phyloP scores from a whole-genome alignment of 92 coral and sea anemone species.

The Montipora capitata region DNA sequence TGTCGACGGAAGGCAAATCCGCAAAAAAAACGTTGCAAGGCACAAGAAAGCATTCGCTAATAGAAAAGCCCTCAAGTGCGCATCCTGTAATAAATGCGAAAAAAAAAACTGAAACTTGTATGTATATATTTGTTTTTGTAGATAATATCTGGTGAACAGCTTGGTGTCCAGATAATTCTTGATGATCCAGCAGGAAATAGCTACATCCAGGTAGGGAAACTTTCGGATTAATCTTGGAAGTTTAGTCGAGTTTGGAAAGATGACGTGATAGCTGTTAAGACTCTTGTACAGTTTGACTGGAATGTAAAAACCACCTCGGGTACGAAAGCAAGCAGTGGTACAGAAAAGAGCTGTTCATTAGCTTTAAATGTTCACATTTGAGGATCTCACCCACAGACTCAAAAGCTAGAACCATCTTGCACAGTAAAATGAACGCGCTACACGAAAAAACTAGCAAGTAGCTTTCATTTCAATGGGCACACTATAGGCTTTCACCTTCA shows the following conservation, averaged over 20 bases:
- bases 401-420: background rate
- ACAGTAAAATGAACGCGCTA: background rate
- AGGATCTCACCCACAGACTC: no score
- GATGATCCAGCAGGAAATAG: conserved; percentile 99
- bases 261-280: background rate
- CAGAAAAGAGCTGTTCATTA: no score
- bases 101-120: background rate
- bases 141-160: conserved; percentile 79
- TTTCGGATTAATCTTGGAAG: background rate
- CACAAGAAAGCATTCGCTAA: background rate
- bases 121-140: background rate
- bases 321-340: no score
- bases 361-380: no score
- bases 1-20: no score
- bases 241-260: background rate
- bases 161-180: conserved; percentile 83
- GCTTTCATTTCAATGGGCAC: no score
- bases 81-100: no score
- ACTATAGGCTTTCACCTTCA: no score
- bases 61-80: background rate
- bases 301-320: no score
- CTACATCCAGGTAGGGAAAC: conserved; percentile 87
- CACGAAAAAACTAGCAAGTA: background rate
- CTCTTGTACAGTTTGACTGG: no score
- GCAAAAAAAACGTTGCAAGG: background rate